Percentiles rank a stretch among this genome's conserved stretches.
Evolutionary conservation across 92 coral and sea anemone genomes (phyloP).

Genomic region (Hydrozoanthus gracilis): DNA sequence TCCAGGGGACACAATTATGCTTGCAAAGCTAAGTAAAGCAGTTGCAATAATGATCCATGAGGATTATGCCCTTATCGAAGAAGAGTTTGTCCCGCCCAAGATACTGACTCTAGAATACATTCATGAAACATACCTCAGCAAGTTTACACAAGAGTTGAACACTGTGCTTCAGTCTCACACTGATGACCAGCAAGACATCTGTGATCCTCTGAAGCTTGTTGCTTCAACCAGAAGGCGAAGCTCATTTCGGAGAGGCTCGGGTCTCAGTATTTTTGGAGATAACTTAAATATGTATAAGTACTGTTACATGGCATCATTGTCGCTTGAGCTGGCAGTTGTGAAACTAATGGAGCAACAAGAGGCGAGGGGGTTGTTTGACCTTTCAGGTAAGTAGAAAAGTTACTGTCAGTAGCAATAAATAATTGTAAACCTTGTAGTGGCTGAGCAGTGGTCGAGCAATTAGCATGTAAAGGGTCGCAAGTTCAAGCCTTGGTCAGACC

Average conservation of each 20-base stretch:
- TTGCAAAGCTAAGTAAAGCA: slow-evolving; percentile 79
- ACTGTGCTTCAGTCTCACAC: slow-evolving; percentile 68
- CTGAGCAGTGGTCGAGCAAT: background rate
- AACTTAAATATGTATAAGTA: slow-evolving; percentile 64
- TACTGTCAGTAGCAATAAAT: background rate
- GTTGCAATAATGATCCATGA: slow-evolving; percentile 76
- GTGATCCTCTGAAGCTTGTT: slow-evolving; percentile 34
- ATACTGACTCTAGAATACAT: slow-evolving; percentile 65
- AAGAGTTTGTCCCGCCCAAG: slow-evolving; percentile 55
- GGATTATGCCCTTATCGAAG: slow-evolving; percentile 70
- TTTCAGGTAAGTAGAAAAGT: slow-evolving; percentile 10
- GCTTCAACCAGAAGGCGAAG: slow-evolving; percentile 55
- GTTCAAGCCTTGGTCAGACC: too few relatives aligned
- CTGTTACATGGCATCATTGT: slow-evolving; percentile 70
- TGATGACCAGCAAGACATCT: slow-evolving; percentile 45
- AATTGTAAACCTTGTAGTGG: background rate
- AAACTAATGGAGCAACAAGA: slow-evolving; percentile 63
- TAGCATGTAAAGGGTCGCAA: background rate
- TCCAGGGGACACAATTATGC: slow-evolving; percentile 63
- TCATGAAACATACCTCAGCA: slow-evolving; percentile 65
- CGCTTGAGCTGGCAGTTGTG: slow-evolving; percentile 63
- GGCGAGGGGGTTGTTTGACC: slow-evolving; percentile 53
- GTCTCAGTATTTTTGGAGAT: slow-evolving; percentile 71
- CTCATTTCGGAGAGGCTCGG: slow-evolving; percentile 61
- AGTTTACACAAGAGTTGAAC: slow-evolving; percentile 68